A percentile compares a stretch with the other conserved stretches of the same genome.
Conservation (phyloP, 2,113 vertebrate genomes). For the Solea solea region DNA sequence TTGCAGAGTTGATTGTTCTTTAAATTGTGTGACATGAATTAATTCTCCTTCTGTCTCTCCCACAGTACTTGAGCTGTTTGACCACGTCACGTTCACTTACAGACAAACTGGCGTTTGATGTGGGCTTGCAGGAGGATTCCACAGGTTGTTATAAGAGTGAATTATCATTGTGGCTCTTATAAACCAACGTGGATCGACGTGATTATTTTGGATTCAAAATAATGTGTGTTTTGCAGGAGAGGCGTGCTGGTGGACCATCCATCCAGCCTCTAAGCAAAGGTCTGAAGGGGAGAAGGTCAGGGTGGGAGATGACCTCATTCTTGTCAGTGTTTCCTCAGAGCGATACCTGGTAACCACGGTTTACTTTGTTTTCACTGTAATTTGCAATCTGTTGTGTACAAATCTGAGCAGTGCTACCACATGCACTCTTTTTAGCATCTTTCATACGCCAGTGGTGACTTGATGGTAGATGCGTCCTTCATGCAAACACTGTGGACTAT, state of each 20-base stretch:
- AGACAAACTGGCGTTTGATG: conserved; percentile 93
- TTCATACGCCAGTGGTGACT: conserved; percentile 91
- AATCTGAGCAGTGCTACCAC: neutral
- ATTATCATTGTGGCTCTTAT: neutral
- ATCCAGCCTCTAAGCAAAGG: conserved; percentile 93
- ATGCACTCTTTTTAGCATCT: conserved; percentile 81
- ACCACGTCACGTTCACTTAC: conserved; percentile 92
- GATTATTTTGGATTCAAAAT: neutral
- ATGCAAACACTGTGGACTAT: conserved; percentile 97
- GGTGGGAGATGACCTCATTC: conserved; percentile 92
- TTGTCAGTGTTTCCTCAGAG: conserved; percentile 93
- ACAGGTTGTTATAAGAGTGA: conserved; percentile 77
- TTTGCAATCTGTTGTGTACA: neutral
- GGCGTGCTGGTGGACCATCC: conserved; percentile 95
- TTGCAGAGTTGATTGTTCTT: neutral
- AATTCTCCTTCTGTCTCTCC: neutral
- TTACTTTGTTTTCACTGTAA: neutral
- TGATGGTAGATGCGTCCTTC: conserved; percentile 93
- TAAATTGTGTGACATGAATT: neutral
- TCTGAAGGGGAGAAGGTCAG: conserved; percentile 95
- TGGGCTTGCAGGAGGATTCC: conserved; percentile 91
- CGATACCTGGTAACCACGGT: conserved; percentile 86
- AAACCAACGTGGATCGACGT: neutral
- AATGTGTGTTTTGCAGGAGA: conserved; percentile 79
- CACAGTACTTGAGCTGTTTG: conserved; percentile 90